Percentiles rank a stretch among this genome's conserved stretches.
Evolutionary conservation across 2,888 invertebrate species (phyloP).

Genomic region (Sepioteuthis lessoniana): DNA sequence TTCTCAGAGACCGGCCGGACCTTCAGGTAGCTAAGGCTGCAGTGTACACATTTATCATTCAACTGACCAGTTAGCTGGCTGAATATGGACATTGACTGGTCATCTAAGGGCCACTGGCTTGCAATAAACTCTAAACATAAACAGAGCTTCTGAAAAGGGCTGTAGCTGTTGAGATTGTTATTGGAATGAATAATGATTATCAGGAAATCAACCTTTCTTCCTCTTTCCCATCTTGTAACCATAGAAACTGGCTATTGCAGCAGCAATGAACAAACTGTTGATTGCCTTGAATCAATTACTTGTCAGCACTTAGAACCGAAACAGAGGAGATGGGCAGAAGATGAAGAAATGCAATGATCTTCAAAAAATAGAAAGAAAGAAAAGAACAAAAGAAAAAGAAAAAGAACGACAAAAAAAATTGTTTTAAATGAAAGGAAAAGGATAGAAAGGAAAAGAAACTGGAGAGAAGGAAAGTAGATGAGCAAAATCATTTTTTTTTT

Average conservation of each 20-base stretch:
- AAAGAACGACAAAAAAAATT: no score
- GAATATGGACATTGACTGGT: neutral
- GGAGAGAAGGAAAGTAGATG: no score
- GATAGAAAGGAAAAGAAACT: no score
- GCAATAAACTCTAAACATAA: neutral
- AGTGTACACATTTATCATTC: neutral
- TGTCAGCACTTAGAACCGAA: neutral
- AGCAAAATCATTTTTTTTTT: no score
- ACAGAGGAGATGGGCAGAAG: no score
- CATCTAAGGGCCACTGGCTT: neutral
- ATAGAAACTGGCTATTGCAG: neutral
- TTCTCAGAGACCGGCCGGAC: neutral
- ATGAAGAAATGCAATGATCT: no score
- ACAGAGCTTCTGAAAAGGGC: neutral
- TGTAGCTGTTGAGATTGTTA: neutral
- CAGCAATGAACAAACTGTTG: neutral
- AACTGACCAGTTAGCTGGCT: neutral
- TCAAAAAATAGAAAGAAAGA: no score
- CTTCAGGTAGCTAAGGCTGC: neutral
- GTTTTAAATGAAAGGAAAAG: no score
- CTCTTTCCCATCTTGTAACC: neutral
- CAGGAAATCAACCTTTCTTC: neutral
- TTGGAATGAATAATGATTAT: neutral
- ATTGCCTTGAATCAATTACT: conserved; percentile 6
- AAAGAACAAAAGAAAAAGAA: no score